These are phyloP conservation scores for Ceratosolen solmsi DNA, from an alignment of 1,140 invertebrate genomes.

Conservation along the genomic window DNA sequence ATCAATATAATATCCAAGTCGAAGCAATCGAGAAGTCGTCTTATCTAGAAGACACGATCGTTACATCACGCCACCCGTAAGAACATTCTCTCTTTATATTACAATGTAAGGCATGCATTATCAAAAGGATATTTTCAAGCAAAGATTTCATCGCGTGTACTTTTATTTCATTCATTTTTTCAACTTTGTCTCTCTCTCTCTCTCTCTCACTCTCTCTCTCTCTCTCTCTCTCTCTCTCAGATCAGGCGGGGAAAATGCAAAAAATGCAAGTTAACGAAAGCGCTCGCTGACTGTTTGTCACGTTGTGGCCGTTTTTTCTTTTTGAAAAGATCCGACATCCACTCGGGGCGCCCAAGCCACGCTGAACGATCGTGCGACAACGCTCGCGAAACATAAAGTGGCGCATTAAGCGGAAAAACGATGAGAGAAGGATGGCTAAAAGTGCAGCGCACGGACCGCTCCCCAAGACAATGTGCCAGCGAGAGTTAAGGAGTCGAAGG, in stretches of 20 bases:
- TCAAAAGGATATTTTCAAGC: not conserved
- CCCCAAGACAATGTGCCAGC: not conserved
- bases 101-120: not conserved
- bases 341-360: not conserved
- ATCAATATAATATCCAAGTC: too few species aligned
- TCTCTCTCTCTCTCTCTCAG: too few species aligned
- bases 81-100: not conserved
- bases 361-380: not conserved
- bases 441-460: not conserved
- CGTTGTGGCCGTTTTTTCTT: not conserved
- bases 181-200: too few species aligned
- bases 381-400: not conserved
- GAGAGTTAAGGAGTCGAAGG: conserved; percentile 11
- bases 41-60: not conserved
- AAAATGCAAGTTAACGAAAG: not conserved
- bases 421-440: not conserved
- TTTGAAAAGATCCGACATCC: not conserved
- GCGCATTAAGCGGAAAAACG: not conserved
- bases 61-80: not conserved
- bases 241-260: not conserved
- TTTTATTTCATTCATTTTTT: conserved; percentile 19
- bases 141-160: conserved; percentile 13
- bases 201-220: too few species aligned
- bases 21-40: not conserved
- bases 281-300: not conserved